phyloP scores from a whole-genome alignment of 2,888 invertebrate genomes.

The Deilephila elpenor region DNA sequence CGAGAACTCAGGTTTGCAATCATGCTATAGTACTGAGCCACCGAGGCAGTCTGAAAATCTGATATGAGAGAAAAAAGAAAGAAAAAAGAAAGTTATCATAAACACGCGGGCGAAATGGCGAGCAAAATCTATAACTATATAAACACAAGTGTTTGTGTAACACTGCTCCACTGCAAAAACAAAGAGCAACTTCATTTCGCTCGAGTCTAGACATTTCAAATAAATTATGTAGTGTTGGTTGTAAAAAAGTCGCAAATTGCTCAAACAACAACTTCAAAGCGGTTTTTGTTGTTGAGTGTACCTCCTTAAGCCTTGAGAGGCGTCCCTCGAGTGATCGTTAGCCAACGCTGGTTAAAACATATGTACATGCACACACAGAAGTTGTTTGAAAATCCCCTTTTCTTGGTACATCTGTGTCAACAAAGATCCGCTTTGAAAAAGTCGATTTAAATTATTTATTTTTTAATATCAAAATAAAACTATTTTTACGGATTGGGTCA shows the following conservation, averaged over 20 bases:
- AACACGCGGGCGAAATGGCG: too few relatives aligned
- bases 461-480: too few relatives aligned
- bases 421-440: too few relatives aligned
- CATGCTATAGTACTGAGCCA: too few relatives aligned
- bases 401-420: background rate
- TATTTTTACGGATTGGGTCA: too few relatives aligned
- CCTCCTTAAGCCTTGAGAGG: conserved; percentile 11
- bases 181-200: background rate
- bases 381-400: background rate
- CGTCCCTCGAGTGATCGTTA: conserved; percentile 29
- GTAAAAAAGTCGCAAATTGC: conserved; percentile 7
- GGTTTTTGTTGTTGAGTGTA: conserved; percentile 22
- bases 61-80: too few relatives aligned
- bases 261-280: conserved; percentile 20
- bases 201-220: conserved; percentile 11
- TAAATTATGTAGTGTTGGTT: conserved; percentile 15
- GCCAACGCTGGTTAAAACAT: conserved; percentile 3
- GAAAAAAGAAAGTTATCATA: too few relatives aligned
- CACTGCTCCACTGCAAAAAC: background rate
- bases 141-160: background rate
- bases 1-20: too few relatives aligned
- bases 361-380: background rate
- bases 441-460: too few relatives aligned
- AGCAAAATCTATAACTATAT: too few relatives aligned
- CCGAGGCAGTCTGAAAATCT: too few relatives aligned